Conservation (phyloP, 2,888 invertebrate species). For the Napeogenes inachia region DNA sequence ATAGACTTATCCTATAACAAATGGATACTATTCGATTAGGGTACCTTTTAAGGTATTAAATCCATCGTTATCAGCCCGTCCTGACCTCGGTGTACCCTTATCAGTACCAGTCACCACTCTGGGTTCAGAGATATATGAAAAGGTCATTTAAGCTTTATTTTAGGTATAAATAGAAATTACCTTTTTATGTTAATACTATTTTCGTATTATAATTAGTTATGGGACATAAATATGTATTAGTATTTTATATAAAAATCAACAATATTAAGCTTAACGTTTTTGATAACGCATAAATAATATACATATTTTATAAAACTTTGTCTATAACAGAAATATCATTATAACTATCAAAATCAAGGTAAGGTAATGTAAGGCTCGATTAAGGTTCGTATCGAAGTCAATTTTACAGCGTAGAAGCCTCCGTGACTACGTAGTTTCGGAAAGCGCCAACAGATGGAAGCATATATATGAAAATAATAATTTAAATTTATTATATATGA, state of each 20-base stretch:
- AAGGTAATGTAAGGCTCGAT: constrained; percentile 5
- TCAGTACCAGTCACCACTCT: constrained; percentile 63
- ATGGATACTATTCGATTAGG: constrained; percentile 72
- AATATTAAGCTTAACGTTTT: too few species aligned
- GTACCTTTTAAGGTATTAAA: constrained; percentile 76
- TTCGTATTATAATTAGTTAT: too few species aligned
- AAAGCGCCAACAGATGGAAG: constrained; percentile 49
- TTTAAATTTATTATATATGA: background rate
- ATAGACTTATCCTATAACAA: constrained; percentile 57
- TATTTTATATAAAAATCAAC: too few species aligned
- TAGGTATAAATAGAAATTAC: too few species aligned
- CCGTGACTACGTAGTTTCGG: constrained; percentile 47
- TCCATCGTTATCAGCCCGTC: constrained; percentile 59
- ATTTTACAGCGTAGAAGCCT: constrained; percentile 62
- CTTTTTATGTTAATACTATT: too few species aligned
- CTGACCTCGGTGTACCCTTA: constrained; percentile 43
- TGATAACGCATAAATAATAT: too few species aligned
- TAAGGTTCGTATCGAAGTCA: constrained; percentile 47
- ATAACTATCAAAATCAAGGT: background rate
- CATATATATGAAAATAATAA: constrained; percentile 8
- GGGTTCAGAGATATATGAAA: constrained; percentile 40
- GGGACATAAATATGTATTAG: too few species aligned
- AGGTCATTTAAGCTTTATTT: constrained; percentile 45
- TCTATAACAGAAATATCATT: background rate
- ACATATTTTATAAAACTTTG: constrained; percentile 17